Evolutionary conservation across 2,113 vertebrate genomes (phyloP).

Genomic region (Macrotis lagotis): DNA sequence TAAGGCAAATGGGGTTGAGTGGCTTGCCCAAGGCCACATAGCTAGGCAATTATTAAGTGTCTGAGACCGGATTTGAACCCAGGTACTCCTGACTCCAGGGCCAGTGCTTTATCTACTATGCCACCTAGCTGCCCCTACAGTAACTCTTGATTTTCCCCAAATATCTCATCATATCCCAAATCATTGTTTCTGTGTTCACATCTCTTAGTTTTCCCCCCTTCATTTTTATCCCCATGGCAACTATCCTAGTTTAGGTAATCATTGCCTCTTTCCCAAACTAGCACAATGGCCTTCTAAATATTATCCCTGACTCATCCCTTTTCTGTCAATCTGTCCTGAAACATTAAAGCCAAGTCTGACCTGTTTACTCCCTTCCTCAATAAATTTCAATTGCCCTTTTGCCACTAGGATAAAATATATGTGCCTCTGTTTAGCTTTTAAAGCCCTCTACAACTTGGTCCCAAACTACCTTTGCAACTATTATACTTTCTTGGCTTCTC

Average conservation of each 20-base stretch:
- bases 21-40: too few species aligned
- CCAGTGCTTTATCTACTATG: too few species aligned
- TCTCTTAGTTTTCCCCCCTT: too few species aligned
- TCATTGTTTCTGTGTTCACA: too few species aligned
- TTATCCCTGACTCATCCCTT: neutral
- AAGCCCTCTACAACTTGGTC: neutral
- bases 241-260: neutral
- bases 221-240: neutral
- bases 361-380: neutral
- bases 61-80: too few species aligned
- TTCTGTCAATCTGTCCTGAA: neutral
- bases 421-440: neutral
- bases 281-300: neutral
- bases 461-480: neutral
- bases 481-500: neutral
- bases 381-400: neutral
- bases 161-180: too few species aligned
- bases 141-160: too few species aligned
- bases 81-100: too few species aligned
- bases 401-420: too few species aligned
- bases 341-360: neutral
- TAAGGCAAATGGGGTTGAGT: too few species aligned
- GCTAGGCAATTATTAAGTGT: too few species aligned
- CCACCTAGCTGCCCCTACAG: too few species aligned
- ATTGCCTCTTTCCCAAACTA: neutral